These are phyloP conservation scores for Drosophila neutralis DNA, from an alignment of 2,888 invertebrate species.

Conservation along the genomic window DNA sequence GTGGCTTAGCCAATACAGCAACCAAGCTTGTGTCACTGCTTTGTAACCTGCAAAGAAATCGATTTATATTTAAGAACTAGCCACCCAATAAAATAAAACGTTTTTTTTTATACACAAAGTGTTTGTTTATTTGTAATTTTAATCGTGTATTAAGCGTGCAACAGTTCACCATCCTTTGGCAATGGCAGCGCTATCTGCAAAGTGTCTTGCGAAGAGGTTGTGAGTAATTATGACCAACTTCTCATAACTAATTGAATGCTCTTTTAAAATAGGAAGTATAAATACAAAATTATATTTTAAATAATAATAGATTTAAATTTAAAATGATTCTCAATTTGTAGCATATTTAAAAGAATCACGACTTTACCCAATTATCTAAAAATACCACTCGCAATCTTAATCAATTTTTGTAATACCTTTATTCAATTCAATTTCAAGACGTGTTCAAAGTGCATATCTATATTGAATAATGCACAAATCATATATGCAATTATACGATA, in stretches of 20 bases:
- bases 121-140: background rate
- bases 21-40: background rate
- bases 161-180: background rate
- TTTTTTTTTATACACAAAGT: background rate
- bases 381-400: background rate
- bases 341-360: background rate
- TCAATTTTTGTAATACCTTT: conserved; percentile 55
- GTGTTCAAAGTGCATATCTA: conserved; percentile 63
- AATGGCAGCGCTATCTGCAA: background rate
- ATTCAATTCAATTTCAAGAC: conserved; percentile 66
- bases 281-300: background rate
- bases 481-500: conserved; percentile 55
- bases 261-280: background rate
- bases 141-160: background rate
- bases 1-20: background rate
- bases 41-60: background rate
- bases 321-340: background rate
- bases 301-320: background rate
- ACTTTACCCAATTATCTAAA: background rate
- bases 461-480: conserved; percentile 67
- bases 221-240: background rate
- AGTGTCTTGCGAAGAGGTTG: background rate
- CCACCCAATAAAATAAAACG: no score
- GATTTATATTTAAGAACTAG: background rate
- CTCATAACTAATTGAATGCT: background rate